Conservation (phyloP, 2,113 vertebrate species). For the Sphyrna mokarran region DNA sequence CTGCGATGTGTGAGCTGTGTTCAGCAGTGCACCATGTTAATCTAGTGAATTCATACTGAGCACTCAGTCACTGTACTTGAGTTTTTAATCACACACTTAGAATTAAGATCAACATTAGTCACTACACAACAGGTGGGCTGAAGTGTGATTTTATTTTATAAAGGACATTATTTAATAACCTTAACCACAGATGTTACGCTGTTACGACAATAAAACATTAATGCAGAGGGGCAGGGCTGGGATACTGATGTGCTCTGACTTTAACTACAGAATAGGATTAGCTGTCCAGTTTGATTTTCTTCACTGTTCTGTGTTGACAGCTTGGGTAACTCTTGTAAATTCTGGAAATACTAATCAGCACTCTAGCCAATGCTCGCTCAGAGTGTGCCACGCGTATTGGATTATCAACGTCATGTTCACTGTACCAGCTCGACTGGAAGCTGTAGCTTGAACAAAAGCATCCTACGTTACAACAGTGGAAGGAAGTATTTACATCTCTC, state of each 20-base stretch:
- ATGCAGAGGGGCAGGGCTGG: neutral
- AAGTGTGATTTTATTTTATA: neutral
- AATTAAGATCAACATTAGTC: neutral
- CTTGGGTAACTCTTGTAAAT: neutral
- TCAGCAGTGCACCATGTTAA: neutral
- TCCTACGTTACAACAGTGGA: neutral
- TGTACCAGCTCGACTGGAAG: neutral
- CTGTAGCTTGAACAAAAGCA: neutral
- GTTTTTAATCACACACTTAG: neutral
- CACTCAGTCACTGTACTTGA: neutral
- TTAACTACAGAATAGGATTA: neutral
- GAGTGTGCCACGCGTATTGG: neutral
- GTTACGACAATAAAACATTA: neutral
- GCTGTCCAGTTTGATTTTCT: slow-evolving; percentile 15
- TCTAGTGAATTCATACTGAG: neutral
- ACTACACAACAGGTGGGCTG: slow-evolving; percentile 21
- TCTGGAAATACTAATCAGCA: slow-evolving; percentile 1
- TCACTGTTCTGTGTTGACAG: slow-evolving; percentile 9
- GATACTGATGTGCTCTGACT: slow-evolving; percentile 4
- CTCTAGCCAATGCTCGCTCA: neutral
- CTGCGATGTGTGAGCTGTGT: neutral
- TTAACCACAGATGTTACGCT: slow-evolving; percentile 1
- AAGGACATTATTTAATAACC: slow-evolving; percentile 22
- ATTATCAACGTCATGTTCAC: neutral
- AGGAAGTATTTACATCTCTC: neutral